Base-by-base conservation (phyloP, 2,797 vertebrate genomes). In the Harpagifer antarcticus region DNA sequence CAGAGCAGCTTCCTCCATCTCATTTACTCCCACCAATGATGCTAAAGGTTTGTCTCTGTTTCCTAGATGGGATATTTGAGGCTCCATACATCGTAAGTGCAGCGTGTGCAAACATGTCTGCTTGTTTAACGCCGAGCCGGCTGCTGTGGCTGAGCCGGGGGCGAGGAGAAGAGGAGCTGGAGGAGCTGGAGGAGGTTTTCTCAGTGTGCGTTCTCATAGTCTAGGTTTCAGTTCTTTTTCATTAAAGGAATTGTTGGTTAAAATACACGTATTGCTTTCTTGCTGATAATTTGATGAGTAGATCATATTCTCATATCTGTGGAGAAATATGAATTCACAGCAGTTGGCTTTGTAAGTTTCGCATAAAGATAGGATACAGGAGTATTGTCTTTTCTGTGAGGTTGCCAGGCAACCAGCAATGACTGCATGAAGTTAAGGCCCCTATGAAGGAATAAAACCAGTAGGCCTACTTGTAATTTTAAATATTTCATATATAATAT, bases 11-110 rank as follows among this genome's bases (percentile, higher is more conserved):
- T 70, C 48, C 53, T 72, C 49, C 60, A 53, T 27, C 63, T 56
- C 59, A 85, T 81, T 76, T 68, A 60, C 20, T 31, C 1, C 19
- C 63, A 58, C 49, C 45, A 60, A 75, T 84, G 69, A 78, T 9
- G 54, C 2, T 27, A 27, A 27, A 3, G 60, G 52, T 63, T 74
- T 66, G n/a, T 58, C 43, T 54, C 49, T 7, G 19, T 74, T 75
- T 67, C 56, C 57, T 17, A 14, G 20, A 54, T 17, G 10, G 40
- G 57, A 6, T 44, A 50, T 57, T 20, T 63, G 42, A 62, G 27
- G 48, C 47, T 52, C 53, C 56, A 23, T 49, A 69, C 15, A 7
- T 67, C 54, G 64, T 19, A 44, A 79, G 54, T n/a, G 43, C 44
- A 65, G 58, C 14, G 19, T 73, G 64, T 59, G 65, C 15, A 64